Base-by-base conservation (phyloP, 2,888 invertebrate genomes). In the Hemicrepidius hirtus region DNA sequence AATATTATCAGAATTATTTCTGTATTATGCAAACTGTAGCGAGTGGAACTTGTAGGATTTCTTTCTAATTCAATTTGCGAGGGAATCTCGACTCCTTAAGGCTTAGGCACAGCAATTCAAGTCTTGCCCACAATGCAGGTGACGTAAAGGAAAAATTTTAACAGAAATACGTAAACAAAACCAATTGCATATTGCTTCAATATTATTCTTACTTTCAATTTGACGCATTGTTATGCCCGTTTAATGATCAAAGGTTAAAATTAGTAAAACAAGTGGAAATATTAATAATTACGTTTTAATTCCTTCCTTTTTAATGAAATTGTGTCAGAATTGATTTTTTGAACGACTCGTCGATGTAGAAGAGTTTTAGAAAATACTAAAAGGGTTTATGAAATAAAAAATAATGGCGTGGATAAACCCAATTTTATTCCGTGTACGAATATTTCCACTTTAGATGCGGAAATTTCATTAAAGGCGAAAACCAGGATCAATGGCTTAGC, bases 11-110 rank as follows among this genome's bases (percentile, higher is more conserved):
- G 70, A 70, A 65, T 70, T 64, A 70, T 59, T 70, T 65, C 64
- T 70, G 59, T 59, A 69, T 64, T 64, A 64, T 63, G 55, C 63
- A 55, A 53, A 62, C 28, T 13, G 63, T 40, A n/a, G 60, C 46
- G 40, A 57, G 49, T 35, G 57, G 62, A 63, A 62, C 63, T 72
- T 72, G 64, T 68, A 72, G 68, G 72, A 57, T 72, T 72, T 72
- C 72, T 64, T 68, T 68, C 72, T 72, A 72, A 72, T 72, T 72
- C 55, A 68, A 68, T 72, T 72, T 68, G n/a, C n/a, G 50, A 24
- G 49, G 46, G 49, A 68, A 68, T 60, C 67, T 60, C 66, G 44
- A 21, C 62, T 18, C 2, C 32, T 57, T 71, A 55, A 53, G 63
- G 7, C 32, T 57, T 71, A 55, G 41, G 63, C 40, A 5, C 41